A percentile compares a stretch with the other conserved stretches of the same genome.
phyloP scores from a whole-genome alignment of 2,113 vertebrate genomes.

The Callospermophilus lateralis region DNA sequence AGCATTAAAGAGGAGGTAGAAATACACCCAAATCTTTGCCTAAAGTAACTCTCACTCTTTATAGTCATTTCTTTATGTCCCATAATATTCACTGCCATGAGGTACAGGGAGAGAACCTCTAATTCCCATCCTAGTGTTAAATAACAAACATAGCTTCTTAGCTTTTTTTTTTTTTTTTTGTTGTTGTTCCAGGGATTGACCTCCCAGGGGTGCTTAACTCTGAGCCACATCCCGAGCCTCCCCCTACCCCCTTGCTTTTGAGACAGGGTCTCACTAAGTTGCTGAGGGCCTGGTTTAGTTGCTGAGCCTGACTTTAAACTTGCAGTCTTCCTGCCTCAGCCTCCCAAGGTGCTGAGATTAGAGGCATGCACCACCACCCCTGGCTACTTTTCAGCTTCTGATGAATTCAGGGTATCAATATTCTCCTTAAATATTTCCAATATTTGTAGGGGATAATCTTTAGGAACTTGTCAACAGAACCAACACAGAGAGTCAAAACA shows the following conservation, averaged over 20 bases:
- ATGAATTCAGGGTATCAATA: neutral
- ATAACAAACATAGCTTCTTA: neutral
- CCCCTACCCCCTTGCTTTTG: too few relatives aligned
- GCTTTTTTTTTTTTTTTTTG: too few relatives aligned
- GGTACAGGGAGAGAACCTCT: neutral
- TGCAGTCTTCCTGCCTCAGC: too few relatives aligned
- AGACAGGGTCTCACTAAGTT: too few relatives aligned
- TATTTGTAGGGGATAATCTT: neutral
- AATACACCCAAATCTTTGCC: constrained; percentile 75
- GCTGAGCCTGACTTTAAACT: too few relatives aligned
- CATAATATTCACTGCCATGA: constrained; percentile 24
- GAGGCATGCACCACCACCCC: too few relatives aligned
- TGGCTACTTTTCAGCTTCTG: neutral
- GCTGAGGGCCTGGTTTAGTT: too few relatives aligned
- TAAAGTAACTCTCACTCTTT: constrained; percentile 62
- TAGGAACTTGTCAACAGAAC: neutral
- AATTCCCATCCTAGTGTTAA: neutral
- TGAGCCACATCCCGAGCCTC: too few relatives aligned
- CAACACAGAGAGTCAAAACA: neutral
- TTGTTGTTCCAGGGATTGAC: too few relatives aligned
- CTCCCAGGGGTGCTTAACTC: too few relatives aligned
- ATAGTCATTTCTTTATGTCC: constrained; percentile 72
- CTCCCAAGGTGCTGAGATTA: too few relatives aligned
- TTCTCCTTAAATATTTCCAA: neutral
- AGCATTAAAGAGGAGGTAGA: constrained; percentile 68